Conservation (phyloP, 2,888 invertebrate genomes). For the Teinopalpus imperialis region DNA sequence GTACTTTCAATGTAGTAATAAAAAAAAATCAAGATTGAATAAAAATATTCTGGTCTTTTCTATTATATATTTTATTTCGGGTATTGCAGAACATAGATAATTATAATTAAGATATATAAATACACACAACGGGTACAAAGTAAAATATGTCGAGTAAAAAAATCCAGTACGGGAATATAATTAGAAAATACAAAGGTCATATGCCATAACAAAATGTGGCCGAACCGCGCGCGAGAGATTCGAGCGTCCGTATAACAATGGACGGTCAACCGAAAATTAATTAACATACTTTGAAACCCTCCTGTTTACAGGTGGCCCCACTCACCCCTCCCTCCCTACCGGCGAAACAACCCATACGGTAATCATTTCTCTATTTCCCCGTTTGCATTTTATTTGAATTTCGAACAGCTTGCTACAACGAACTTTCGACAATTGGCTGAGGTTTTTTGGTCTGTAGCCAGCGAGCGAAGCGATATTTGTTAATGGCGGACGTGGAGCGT, state of each 20-base stretch:
- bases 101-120: no score
- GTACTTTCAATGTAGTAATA: no score
- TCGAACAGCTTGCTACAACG: constrained; percentile 24
- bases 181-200: constrained; percentile 45
- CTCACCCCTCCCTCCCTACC: constrained; percentile 43
- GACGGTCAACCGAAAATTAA: constrained; percentile 80
- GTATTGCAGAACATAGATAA: no score
- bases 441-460: constrained; percentile 19
- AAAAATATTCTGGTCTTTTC: no score
- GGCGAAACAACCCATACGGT: constrained; percentile 32
- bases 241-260: constrained; percentile 61
- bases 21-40: no score
- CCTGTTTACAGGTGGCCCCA: constrained; percentile 59
- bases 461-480: constrained; percentile 9
- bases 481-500: neutral
- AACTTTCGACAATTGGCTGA: constrained; percentile 21
- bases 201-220: constrained; percentile 68
- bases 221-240: constrained; percentile 69
- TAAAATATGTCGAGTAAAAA: neutral
- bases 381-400: constrained; percentile 31
- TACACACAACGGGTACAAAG: neutral
- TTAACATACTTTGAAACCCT: constrained; percentile 79
- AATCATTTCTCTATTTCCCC: constrained; percentile 39
- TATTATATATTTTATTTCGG: no score
- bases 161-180: constrained; percentile 28